A percentile compares a stretch with the other conserved stretches of the same genome.
Evolutionary conservation across 2,113 vertebrate species (phyloP).

Genomic region (Sporophila hypoxantha): DNA sequence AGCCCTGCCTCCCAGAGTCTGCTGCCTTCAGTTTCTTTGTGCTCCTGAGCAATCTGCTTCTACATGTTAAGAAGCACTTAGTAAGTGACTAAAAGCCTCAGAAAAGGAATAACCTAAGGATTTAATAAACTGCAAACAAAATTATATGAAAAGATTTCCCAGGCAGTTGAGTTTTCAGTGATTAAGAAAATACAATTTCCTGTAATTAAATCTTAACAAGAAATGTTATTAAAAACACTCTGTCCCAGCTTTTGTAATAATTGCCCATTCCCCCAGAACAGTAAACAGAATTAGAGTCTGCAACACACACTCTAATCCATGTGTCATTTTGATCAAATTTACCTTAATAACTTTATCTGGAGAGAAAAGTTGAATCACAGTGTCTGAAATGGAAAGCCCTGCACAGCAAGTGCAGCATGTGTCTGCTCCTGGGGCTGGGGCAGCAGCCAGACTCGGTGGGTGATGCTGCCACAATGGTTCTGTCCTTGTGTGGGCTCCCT

Average conservation of each 20-base stretch:
- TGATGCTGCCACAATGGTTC: neutral
- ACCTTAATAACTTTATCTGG: slow-evolving; percentile 74
- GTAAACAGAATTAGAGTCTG: slow-evolving; percentile 79
- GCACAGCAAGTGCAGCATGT: neutral
- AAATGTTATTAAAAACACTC: slow-evolving; percentile 83
- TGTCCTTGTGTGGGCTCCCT: neutral
- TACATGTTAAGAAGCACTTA: slow-evolving; percentile 70
- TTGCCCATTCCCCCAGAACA: slow-evolving; percentile 75
- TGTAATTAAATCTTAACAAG: slow-evolving; percentile 85
- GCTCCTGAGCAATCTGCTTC: slow-evolving; percentile 7
- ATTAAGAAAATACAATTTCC: slow-evolving; percentile 83
- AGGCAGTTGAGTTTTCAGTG: slow-evolving; percentile 78
- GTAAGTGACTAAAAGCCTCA: slow-evolving; percentile 65
- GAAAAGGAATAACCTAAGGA: slow-evolving; percentile 75
- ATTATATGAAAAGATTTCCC: slow-evolving; percentile 74
- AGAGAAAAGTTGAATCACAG: slow-evolving; percentile 50
- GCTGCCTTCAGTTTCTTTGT: neutral
- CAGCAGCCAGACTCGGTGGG: neutral
- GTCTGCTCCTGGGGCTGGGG: neutral
- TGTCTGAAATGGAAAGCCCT: slow-evolving; percentile 1
- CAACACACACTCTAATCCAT: slow-evolving; percentile 70
- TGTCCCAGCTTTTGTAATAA: slow-evolving; percentile 77
- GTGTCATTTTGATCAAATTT: slow-evolving; percentile 77
- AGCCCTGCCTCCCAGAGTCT: neutral
- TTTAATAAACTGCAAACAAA: slow-evolving; percentile 79